Conservation (phyloP, 2,888 invertebrate genomes). For the Molorchus minor region DNA sequence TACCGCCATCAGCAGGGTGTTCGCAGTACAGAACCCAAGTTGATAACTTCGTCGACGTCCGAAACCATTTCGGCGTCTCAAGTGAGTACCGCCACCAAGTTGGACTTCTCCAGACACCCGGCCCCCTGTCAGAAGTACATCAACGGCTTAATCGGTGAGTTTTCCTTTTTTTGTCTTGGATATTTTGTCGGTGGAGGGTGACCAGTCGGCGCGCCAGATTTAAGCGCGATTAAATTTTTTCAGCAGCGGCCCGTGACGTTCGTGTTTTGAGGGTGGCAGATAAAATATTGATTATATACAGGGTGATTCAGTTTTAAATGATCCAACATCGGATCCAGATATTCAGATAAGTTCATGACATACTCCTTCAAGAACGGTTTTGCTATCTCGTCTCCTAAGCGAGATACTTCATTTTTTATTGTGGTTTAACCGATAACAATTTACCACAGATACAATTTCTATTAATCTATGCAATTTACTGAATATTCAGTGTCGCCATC, state of each 20-base stretch:
- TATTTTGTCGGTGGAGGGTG: background rate
- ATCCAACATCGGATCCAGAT: too few species aligned
- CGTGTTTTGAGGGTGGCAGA: background rate
- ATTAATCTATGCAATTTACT: too few species aligned
- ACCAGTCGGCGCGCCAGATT: background rate
- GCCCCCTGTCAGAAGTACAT: conserved; percentile 74
- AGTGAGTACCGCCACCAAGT: conserved; percentile 35
- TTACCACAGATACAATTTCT: too few species aligned
- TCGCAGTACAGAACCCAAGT: conserved; percentile 34
- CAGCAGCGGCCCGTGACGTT: too few species aligned
- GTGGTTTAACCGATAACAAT: too few species aligned
- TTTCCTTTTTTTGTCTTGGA: background rate
- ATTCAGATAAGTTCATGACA: too few species aligned
- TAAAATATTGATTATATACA: too few species aligned
- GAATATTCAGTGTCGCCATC: too few species aligned
- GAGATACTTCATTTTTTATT: too few species aligned
- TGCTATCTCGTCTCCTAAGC: too few species aligned
- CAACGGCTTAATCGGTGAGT: conserved; percentile 40
- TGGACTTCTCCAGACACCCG: conserved; percentile 71
- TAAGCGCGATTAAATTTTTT: background rate
- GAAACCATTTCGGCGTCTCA: conserved; percentile 29
- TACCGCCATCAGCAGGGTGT: conserved; percentile 62
- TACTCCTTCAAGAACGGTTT: too few species aligned
- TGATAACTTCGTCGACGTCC: conserved; percentile 28
- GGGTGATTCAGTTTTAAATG: too few species aligned